A percentile compares a stretch with the other conserved stretches of the same genome.
Conservation (phyloP, 2,113 vertebrate species). For the Bucco capensis region DNA sequence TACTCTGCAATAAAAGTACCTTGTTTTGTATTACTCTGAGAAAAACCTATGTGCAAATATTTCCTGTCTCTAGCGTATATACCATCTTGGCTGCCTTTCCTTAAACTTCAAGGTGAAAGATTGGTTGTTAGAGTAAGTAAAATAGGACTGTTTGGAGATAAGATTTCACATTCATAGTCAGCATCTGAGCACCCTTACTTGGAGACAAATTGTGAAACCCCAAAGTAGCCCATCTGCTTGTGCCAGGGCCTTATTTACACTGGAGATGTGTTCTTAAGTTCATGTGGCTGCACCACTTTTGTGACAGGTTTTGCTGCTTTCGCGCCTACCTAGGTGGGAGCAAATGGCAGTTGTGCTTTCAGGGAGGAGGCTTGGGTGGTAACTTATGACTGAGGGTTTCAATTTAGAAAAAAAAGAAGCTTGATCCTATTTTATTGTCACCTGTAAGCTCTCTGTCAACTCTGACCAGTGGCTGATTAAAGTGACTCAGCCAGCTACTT, state of each 20-base stretch:
- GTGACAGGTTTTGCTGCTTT: constrained; percentile 52
- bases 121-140: not conserved
- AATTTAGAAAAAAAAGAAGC: not conserved
- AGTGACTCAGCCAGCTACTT: not conserved
- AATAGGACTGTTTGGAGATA: not conserved
- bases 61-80: not conserved
- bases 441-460: not conserved
- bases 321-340: not conserved
- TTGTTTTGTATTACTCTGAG: not conserved
- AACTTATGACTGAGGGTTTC: not conserved
- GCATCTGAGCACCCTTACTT: not conserved
- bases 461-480: not conserved
- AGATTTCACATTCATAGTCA: not conserved
- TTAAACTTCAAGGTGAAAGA: not conserved
- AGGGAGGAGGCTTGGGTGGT: constrained; percentile 17
- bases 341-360: not conserved
- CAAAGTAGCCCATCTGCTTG: not conserved
- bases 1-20: not conserved
- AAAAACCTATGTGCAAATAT: not conserved
- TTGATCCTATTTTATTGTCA: not conserved
- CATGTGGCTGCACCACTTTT: not conserved
- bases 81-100: not conserved
- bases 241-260: not conserved
- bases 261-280: not conserved
- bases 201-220: not conserved